Conservation (phyloP, 2,888 invertebrate genomes). For the Hetaerina titia region DNA sequence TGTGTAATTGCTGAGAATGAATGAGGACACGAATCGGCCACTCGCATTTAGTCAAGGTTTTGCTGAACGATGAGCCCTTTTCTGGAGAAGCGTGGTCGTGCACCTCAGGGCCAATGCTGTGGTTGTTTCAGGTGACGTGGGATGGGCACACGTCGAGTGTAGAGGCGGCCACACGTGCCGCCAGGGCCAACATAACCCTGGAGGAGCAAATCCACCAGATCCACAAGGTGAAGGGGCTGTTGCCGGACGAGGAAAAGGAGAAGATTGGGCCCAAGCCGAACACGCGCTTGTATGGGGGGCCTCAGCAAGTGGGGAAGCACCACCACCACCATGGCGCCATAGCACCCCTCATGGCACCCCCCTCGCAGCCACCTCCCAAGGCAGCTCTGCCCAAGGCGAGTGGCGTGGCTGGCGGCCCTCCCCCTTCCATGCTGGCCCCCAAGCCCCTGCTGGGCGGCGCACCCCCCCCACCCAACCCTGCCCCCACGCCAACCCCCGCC, state of each 20-base stretch:
- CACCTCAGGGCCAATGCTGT: too few species aligned
- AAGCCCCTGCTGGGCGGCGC: slow-evolving; percentile 76
- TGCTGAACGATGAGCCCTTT: too few species aligned
- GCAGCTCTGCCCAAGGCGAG: slow-evolving; percentile 70
- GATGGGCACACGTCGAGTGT: slow-evolving; percentile 98
- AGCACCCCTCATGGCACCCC: slow-evolving; percentile 75
- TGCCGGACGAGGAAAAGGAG: slow-evolving; percentile 97
- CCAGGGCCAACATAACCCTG: slow-evolving; percentile 95
- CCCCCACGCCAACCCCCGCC: neutral
- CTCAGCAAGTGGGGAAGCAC: slow-evolving; percentile 73
- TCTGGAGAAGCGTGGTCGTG: too few species aligned
- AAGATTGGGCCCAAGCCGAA: slow-evolving; percentile 94
- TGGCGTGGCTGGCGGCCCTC: slow-evolving; percentile 73
- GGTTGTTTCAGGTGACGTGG: slow-evolving; percentile 89
- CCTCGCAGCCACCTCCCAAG: slow-evolving; percentile 76
- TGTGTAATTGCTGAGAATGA: too few species aligned
- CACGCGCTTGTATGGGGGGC: slow-evolving; percentile 75
- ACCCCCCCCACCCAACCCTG: slow-evolving; percentile 75
- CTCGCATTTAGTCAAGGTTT: too few species aligned
- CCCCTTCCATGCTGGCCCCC: slow-evolving; percentile 77
- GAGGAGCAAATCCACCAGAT: slow-evolving; percentile 99
- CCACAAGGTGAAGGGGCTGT: slow-evolving; percentile 95
- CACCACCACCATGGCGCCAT: slow-evolving; percentile 75
- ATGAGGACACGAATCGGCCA: too few species aligned
- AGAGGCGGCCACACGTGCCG: slow-evolving; percentile 96